These are phyloP conservation scores for Caenorhabditis parvicauda DNA, from an alignment of 2,888 invertebrate species.

Conservation along the genomic window DNA sequence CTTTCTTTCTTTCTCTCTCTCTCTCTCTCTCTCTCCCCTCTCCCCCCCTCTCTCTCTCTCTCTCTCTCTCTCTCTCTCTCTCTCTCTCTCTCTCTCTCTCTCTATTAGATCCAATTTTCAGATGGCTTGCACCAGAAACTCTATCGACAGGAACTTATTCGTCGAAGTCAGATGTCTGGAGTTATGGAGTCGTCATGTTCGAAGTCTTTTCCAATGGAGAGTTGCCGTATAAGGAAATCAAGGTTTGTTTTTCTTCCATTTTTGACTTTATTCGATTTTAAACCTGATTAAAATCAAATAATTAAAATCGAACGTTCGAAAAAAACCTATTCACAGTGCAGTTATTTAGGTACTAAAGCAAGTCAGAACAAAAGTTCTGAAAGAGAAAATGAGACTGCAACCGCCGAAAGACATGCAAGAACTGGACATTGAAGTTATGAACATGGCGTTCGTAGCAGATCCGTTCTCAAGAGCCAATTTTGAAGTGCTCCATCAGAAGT, in stretches of 20 bases:
- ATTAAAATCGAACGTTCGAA: neutral
- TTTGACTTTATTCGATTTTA: neutral
- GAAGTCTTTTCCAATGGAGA: conserved; percentile 36
- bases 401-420: conserved; percentile 19
- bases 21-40: neutral
- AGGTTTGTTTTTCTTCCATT: conserved; percentile 8
- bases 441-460: conserved; percentile 31
- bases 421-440: conserved; percentile 17
- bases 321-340: neutral
- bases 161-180: conserved; percentile 43
- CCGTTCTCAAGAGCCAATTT: too few species aligned
- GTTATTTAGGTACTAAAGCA: conserved; percentile 24
- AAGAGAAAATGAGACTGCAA: conserved; percentile 15
- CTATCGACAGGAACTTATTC: conserved; percentile 34
- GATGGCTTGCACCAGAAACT: conserved; percentile 44
- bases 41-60: neutral
- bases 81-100: too few species aligned
- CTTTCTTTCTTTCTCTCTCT: neutral
- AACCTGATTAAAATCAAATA: neutral
- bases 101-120: neutral
- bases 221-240: conserved; percentile 28
- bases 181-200: conserved; percentile 39
- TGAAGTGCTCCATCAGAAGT: too few species aligned
- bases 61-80: too few species aligned
- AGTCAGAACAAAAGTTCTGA: conserved; percentile 15